Evolutionary conservation across 2,888 invertebrate genomes (phyloP), one percentile per base, ranked within the genome.

Genomic region (Agrypnus murinus): DNA sequence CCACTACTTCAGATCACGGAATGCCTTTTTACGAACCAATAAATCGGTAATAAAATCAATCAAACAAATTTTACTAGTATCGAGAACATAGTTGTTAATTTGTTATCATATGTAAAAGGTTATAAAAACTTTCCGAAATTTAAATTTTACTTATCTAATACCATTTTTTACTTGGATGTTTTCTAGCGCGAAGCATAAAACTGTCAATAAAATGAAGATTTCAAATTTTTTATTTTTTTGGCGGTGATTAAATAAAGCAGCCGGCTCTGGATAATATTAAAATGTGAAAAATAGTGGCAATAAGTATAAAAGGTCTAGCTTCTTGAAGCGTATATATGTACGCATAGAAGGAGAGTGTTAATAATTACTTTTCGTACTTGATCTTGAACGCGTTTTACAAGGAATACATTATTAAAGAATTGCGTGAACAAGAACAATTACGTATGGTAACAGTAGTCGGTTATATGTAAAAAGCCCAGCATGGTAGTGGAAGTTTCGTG

Each of bases 341-440:
- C 48, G 14, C 38, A 36, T 64, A 34, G 17, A 60, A 50, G 36
- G 25, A 25, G 59, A 62, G 62, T 68, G 63, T 31, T 63, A 67
- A 68, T 68, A 68, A 68, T 63, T 25, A 63, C 63, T 55, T 38
- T 19, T 40, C 38, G 45, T 67, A 60, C 66, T 60, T 19, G 60
- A 32, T 67, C 46, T 59, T 53, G 36, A 50, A 69, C 57, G 58
- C 57, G 64, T 59, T 58, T 32, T 53, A 65, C 69, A 69, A 48
- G 58, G 36, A 59, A 17, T 45, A 50, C 48, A 40, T 62, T 53
- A 62, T 62, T 58, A 64, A 64, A 32, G 48, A 31, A 43, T 69
- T 65, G 69, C 69, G 69, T 69, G 69, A 69, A 69, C 58, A 59
- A n/a, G 59, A 59, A 65, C 65, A 65, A 69, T 69, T 69, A 69